Conservation (phyloP, 2,888 invertebrate species). For the Drosophila fungiperda region DNA sequence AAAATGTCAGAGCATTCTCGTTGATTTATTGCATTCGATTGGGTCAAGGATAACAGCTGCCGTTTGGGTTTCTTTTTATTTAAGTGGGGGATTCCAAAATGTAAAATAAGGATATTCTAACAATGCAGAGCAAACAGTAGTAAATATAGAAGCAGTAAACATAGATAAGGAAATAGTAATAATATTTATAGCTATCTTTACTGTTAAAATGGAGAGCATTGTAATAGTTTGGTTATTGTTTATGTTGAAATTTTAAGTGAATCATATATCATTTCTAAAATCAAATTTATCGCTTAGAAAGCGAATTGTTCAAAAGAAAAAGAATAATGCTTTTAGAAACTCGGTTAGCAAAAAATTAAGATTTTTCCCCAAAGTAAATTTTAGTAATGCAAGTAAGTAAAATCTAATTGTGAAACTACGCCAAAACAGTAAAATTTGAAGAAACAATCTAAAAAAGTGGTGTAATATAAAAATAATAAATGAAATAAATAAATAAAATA, state of each 20-base stretch:
- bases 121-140: not conserved
- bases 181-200: conserved; percentile 1
- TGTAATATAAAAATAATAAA: not conserved
- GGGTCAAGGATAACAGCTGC: conserved; percentile 66
- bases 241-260: not conserved
- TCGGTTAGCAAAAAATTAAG: not conserved
- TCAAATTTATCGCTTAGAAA: not conserved
- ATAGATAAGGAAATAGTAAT: not conserved
- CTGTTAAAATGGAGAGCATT: not conserved
- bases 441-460: not conserved
- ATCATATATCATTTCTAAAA: not conserved
- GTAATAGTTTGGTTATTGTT: not conserved
- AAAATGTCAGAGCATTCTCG: conserved; percentile 58
- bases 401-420: not conserved
- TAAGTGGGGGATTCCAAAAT: not conserved
- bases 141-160: not conserved
- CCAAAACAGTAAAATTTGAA: not conserved
- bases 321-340: not conserved
- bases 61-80: conserved; percentile 8
- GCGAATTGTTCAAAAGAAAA: not conserved
- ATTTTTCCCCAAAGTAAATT: not conserved
- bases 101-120: not conserved
- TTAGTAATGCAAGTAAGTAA: no score
- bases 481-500: not conserved
- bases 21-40: conserved; percentile 67